phyloP scores from a whole-genome alignment of 2,113 vertebrate genomes.

The Caranx ignobilis region DNA sequence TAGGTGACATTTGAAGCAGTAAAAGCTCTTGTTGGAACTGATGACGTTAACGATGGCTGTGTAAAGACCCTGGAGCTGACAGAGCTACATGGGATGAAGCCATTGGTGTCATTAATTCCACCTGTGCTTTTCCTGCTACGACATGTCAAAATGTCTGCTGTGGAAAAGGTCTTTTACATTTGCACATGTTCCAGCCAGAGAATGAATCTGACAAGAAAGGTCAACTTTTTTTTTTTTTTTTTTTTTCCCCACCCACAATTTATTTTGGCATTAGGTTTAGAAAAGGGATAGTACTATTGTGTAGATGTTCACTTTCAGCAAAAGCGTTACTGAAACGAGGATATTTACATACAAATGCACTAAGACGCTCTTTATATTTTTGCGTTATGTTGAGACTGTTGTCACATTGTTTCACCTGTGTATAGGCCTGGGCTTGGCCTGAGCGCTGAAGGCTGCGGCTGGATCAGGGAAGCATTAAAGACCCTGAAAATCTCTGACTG shows the following conservation, averaged over 20 bases:
- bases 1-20: neutral
- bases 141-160: conserved; percentile 4
- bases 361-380: conserved; percentile 46
- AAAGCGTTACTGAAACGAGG: conserved; percentile 10
- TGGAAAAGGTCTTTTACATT: conserved; percentile 24
- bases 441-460: conserved; percentile 3
- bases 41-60: neutral
- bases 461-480: conserved; percentile 19
- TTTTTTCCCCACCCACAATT: neutral
- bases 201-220: conserved; percentile 9
- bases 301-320: conserved; percentile 43
- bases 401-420: conserved; percentile 41
- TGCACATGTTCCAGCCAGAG: conserved; percentile 46
- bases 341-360: conserved; percentile 73
- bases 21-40: neutral
- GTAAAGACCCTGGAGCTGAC: neutral
- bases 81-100: neutral
- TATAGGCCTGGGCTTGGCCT: conserved; percentile 10
- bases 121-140: neutral
- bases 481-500: neutral
- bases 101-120: conserved; percentile 4
- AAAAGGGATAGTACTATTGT: conserved; percentile 75
- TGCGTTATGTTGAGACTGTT: conserved; percentile 32
- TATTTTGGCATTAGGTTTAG: conserved; percentile 68
- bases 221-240: neutral